Percentiles rank a stretch among this genome's conserved stretches.
Conservation (phyloP, 2,888 invertebrate genomes). For the Eurytoma californica region DNA sequence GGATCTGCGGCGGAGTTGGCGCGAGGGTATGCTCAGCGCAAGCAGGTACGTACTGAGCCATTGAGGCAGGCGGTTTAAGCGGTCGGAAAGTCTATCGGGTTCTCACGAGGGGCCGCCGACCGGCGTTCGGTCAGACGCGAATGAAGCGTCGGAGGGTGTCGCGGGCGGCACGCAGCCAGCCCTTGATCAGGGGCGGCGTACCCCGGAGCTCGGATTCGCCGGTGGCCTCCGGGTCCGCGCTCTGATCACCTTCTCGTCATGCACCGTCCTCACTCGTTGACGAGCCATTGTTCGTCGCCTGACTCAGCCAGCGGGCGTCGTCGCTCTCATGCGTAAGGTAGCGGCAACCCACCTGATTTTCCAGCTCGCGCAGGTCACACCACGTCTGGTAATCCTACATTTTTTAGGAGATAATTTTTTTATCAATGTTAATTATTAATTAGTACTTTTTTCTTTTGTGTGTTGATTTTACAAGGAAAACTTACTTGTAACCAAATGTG, state of each 20-base stretch:
- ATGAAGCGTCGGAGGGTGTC: constrained; percentile 72
- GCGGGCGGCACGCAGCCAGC: constrained; percentile 76
- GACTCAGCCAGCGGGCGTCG: constrained; percentile 88
- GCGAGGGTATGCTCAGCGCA: neutral
- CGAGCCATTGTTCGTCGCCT: constrained; percentile 65
- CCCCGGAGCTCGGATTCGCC: constrained; percentile 66
- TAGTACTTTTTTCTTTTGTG: constrained; percentile 1
- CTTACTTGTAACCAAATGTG: constrained; percentile 96
- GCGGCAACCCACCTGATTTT: constrained; percentile 83
- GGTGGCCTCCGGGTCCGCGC: constrained; percentile 54
- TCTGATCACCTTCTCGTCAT: constrained; percentile 68
- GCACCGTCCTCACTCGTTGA: constrained; percentile 59
- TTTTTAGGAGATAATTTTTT: neutral
- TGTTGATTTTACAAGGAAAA: constrained; percentile 9
- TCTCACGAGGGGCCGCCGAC: neutral
- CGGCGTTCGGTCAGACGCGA: constrained; percentile 67
- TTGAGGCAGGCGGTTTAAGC: no score
- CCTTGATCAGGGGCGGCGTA: constrained; percentile 70
- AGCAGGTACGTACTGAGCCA: no score
- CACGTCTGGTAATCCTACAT: constrained; percentile 91
- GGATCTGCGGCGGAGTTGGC: no score
- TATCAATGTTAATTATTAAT: neutral
- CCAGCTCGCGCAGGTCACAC: constrained; percentile 93
- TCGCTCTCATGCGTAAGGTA: constrained; percentile 95
- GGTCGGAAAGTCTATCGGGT: no score